These are phyloP conservation scores for Danio kyathit DNA, from an alignment of 2,797 vertebrate genomes.

Conservation along the genomic window DNA sequence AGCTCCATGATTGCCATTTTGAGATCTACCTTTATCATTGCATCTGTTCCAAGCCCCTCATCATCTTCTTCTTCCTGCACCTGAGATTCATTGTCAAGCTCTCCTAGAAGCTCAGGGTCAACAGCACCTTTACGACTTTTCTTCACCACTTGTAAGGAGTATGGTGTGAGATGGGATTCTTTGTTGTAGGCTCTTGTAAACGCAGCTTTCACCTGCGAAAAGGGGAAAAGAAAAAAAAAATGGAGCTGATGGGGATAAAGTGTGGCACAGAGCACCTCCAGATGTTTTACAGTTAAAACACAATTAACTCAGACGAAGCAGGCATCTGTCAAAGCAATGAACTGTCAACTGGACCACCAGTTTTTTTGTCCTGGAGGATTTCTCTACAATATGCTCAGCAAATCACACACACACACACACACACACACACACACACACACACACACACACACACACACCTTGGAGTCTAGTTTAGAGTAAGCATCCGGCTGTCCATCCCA, in stretches of 20 bases:
- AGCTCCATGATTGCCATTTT: neutral
- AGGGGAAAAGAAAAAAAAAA: neutral
- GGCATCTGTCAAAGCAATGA: slow-evolving; percentile 39
- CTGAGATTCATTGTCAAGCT: slow-evolving; percentile 66
- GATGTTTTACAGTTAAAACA: slow-evolving; percentile 33
- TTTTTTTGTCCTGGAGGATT: slow-evolving; percentile 3
- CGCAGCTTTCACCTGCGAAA: slow-evolving; percentile 90
- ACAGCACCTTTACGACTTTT: slow-evolving; percentile 71
- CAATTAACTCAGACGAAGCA: slow-evolving; percentile 28
- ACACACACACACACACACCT: slow-evolving; percentile 79
- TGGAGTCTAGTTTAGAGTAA: slow-evolving; percentile 93
- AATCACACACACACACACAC: neutral
- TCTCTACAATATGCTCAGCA: slow-evolving; percentile 13
- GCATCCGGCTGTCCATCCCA: slow-evolving; percentile 91
- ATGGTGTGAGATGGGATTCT: slow-evolving; percentile 89
- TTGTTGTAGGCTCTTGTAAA: slow-evolving; percentile 96
- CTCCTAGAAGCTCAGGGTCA: slow-evolving; percentile 76
- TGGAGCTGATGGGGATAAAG: neutral
- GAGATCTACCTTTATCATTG: slow-evolving; percentile 94
- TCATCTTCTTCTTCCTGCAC: slow-evolving; percentile 70
- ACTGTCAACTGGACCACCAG: slow-evolving; percentile 15
- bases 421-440: slow-evolving; percentile 71
- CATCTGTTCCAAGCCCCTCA: slow-evolving; percentile 82
- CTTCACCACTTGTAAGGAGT: slow-evolving; percentile 86
- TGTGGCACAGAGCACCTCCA: slow-evolving; percentile 19